phyloP scores from a whole-genome alignment of 1,140 invertebrate species.

The Himalopsyche phryganea region DNA sequence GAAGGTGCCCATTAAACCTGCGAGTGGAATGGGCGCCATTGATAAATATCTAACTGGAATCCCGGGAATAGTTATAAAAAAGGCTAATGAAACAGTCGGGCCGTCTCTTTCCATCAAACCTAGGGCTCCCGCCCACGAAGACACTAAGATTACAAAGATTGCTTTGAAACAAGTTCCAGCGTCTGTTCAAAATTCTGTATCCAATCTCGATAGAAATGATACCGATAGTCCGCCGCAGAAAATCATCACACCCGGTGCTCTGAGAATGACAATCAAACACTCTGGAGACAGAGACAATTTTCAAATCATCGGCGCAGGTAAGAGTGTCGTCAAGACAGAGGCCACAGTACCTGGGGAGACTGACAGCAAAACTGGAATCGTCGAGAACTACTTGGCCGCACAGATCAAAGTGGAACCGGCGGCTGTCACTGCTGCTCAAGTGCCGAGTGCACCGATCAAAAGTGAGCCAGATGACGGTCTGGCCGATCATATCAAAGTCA shows the following conservation, averaged over 20 bases:
- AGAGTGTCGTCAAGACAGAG: background rate
- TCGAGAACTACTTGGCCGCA: conserved; percentile 11
- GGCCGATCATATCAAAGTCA: conserved; percentile 8
- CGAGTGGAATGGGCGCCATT: background rate
- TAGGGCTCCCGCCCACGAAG: background rate
- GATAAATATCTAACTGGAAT: background rate
- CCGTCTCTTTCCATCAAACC: background rate
- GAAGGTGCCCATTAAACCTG: conserved; percentile 9
- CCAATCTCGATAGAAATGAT: background rate
- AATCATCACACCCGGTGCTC: conserved; percentile 6
- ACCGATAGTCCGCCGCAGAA: background rate
- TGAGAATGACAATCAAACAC: conserved; percentile 31
- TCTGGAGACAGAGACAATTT: conserved; percentile 13
- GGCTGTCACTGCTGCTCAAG: background rate
- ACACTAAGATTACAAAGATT: background rate
- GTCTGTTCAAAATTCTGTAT: background rate
- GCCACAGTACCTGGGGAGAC: background rate
- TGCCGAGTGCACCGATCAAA: background rate
- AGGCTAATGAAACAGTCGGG: background rate
- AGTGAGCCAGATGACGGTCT: conserved; percentile 2
- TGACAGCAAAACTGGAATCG: conserved; percentile 20
- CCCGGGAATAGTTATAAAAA: conserved; percentile 12
- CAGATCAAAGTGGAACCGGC: conserved; percentile 24
- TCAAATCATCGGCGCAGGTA: conserved; percentile 7
- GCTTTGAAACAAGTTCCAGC: conserved; percentile 3